phyloP scores from a whole-genome alignment of 2,113 vertebrate genomes.

The Takifugu bimaculatus region DNA sequence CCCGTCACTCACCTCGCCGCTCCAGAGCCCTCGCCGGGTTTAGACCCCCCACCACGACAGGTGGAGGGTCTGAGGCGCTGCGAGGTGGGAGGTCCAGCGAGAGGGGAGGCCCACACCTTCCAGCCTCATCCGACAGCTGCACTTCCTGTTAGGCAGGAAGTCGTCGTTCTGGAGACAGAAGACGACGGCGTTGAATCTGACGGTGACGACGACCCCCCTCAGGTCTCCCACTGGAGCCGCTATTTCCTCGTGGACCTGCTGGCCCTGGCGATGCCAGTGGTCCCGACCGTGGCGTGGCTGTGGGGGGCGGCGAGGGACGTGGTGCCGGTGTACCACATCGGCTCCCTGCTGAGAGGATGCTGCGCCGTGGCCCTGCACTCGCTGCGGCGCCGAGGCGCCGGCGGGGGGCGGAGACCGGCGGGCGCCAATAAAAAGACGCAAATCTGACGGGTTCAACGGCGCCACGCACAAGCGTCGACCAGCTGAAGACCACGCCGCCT shows the following conservation, averaged over 20 bases:
- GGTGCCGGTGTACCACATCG: slow-evolving; percentile 90
- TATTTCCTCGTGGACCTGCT: slow-evolving; percentile 92
- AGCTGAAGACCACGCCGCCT: too few species aligned
- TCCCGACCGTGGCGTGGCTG: slow-evolving; percentile 94
- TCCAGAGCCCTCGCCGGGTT: background rate
- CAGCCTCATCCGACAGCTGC: slow-evolving; percentile 56
- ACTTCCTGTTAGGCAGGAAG: slow-evolving; percentile 35
- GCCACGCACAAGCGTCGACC: too few species aligned
- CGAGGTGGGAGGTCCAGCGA: background rate
- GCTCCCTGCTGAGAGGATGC: slow-evolving; percentile 91
- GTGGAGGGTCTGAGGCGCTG: background rate
- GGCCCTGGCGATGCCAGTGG: slow-evolving; percentile 86
- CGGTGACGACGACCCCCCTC: slow-evolving; percentile 35
- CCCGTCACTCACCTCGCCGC: slow-evolving; percentile 33
- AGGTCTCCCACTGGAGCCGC: slow-evolving; percentile 88
- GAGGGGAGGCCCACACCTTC: slow-evolving; percentile 56
- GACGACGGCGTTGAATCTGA: slow-evolving; percentile 38
- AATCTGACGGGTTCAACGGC: slow-evolving; percentile 31
- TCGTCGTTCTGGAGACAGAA: slow-evolving; percentile 22
- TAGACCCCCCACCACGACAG: slow-evolving; percentile 17
- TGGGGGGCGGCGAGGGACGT: slow-evolving; percentile 81
- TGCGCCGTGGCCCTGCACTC: slow-evolving; percentile 92
- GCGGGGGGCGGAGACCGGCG: slow-evolving; percentile 34
- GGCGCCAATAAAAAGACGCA: slow-evolving; percentile 65
- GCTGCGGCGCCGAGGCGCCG: slow-evolving; percentile 79